These are phyloP conservation scores for Apis dorsata DNA, from an alignment of 1,140 invertebrate genomes.

Conservation along the genomic window DNA sequence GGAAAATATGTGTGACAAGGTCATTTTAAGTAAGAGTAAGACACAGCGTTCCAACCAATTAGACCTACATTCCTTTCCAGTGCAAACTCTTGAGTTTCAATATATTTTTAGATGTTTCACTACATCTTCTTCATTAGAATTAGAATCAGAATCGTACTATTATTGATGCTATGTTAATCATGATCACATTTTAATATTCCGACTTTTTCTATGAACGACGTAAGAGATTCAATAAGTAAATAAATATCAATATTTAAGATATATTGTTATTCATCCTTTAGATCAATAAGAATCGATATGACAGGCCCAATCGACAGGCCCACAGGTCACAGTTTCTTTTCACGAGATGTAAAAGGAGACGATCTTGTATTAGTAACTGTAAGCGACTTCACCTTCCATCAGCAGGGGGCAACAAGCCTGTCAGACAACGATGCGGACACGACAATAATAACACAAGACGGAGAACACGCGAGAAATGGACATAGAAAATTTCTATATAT, in stretches of 20 bases:
- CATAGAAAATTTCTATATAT: too few relatives aligned
- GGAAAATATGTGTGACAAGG: too few relatives aligned
- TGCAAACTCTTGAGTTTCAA: too few relatives aligned
- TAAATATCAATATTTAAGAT: neutral
- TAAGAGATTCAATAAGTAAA: constrained; percentile 42
- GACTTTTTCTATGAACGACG: neutral
- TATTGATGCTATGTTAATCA: neutral
- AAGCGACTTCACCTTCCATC: constrained; percentile 53
- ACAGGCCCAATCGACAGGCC: constrained; percentile 59
- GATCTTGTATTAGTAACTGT: constrained; percentile 35
- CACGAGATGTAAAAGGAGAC: constrained; percentile 39
- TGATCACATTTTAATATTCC: neutral
- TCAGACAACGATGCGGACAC: constrained; percentile 42
- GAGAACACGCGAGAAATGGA: neutral
- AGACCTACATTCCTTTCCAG: too few relatives aligned
- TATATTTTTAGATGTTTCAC: neutral
- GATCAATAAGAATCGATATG: constrained; percentile 63
- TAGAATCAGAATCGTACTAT: neutral
- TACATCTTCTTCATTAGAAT: neutral
- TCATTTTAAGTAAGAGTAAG: too few relatives aligned
- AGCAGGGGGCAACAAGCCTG: constrained; percentile 53
- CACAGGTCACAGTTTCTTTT: constrained; percentile 54
- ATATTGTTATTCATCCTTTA: neutral
- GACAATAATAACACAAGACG: constrained; percentile 14
- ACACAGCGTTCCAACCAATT: too few relatives aligned